Evolutionary conservation across 2,888 invertebrate species (phyloP).

Genomic region (Fragum fragum): DNA sequence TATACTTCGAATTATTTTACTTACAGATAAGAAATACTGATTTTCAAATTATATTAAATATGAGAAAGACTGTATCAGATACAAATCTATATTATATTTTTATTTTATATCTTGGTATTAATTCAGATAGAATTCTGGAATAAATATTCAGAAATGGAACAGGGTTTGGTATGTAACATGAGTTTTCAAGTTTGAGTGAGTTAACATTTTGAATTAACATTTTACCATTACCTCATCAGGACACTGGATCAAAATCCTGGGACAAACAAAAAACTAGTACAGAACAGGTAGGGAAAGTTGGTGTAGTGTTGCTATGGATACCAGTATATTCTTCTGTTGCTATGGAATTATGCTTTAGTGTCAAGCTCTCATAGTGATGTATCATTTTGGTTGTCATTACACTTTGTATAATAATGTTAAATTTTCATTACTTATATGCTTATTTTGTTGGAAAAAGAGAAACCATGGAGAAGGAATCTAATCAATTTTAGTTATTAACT

Average conservation of each 20-base stretch:
- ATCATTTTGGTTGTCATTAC: not conserved
- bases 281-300: slow-evolving; percentile 15
- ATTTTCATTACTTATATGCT: too few species aligned
- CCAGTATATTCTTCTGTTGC: slow-evolving; percentile 22
- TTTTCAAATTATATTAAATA: too few species aligned
- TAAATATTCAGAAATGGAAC: slow-evolving; percentile 6
- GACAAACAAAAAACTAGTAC: slow-evolving; percentile 13
- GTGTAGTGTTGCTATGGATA: slow-evolving; percentile 19
- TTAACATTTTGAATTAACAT: not conserved
- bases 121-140: not conserved
- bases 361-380: slow-evolving; percentile 13
- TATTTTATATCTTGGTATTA: not conserved
- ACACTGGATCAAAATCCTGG: not conserved
- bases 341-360: slow-evolving; percentile 23
- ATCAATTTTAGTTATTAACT: too few species aligned
- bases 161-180: slow-evolving; percentile 3
- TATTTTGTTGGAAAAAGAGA: too few species aligned
- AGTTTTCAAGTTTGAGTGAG: not conserved
- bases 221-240: slow-evolving; percentile 8
- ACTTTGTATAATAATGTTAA: too few species aligned
- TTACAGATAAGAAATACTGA: too few species aligned
- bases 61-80: too few species aligned
- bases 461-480: too few species aligned
- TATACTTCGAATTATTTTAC: too few species aligned
- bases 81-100: not conserved